Conservation (phyloP, 2,113 vertebrate genomes). For the Furnarius figulus region DNA sequence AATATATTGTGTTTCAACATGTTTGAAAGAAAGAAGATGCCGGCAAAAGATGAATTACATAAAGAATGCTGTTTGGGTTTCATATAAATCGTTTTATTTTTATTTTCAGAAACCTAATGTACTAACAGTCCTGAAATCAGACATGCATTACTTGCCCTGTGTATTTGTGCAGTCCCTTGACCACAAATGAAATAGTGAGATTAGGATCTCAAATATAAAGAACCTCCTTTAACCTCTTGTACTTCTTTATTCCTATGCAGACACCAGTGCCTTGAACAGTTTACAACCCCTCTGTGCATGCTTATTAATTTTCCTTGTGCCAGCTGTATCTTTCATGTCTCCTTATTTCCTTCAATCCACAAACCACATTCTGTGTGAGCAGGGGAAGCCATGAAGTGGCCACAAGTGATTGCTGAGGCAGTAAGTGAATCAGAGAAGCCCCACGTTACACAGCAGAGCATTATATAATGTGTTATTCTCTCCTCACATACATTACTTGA, state of each 20-base stretch:
- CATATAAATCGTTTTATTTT: constrained; percentile 11
- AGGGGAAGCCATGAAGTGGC: neutral
- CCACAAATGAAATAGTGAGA: constrained; percentile 6
- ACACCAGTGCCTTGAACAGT: neutral
- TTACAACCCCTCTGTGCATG: neutral
- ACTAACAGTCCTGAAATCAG: neutral
- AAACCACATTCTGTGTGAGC: neutral
- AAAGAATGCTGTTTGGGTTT: neutral
- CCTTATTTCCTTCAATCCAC: neutral
- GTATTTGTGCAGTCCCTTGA: neutral
- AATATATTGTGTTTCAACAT: constrained; percentile 17
- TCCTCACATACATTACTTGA: neutral
- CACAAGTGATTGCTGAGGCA: neutral
- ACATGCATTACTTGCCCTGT: neutral
- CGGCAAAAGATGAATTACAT: constrained; percentile 11
- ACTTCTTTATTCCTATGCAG: neutral
- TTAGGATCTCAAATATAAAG: neutral
- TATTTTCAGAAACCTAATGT: constrained; percentile 22
- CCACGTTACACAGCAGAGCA: neutral
- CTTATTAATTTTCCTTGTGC: neutral
- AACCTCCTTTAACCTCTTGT: neutral
- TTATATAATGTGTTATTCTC: neutral
- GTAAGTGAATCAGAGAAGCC: neutral
- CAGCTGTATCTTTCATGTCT: neutral
- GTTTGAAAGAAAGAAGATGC: constrained; percentile 18